Evolutionary conservation across 2,888 invertebrate genomes (phyloP).

Genomic region (Macrostomum cliftonense): DNA sequence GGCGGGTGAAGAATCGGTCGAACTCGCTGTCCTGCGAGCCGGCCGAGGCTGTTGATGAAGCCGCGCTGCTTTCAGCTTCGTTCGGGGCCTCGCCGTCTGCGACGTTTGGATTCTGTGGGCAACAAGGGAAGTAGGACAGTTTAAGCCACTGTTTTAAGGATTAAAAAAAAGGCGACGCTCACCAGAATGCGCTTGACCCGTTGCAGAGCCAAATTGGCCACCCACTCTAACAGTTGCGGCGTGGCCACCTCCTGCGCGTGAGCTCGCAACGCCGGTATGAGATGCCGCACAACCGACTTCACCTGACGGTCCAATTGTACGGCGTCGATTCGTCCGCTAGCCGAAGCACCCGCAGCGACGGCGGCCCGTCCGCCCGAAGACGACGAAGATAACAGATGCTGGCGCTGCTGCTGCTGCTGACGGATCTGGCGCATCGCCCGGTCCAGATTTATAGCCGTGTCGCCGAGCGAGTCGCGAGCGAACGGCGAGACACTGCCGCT

Average conservation of each 20-base stretch:
- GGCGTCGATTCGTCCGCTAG: constrained; percentile 16
- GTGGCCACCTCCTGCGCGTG: constrained; percentile 34
- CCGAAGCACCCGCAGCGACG: no score
- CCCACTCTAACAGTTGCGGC: constrained; percentile 22
- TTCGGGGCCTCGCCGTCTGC: no score
- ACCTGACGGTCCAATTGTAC: constrained; percentile 33
- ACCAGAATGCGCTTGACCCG: constrained; percentile 6
- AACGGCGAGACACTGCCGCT: no score
- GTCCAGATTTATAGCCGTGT: constrained; percentile 32
- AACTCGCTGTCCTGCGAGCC: constrained; percentile 18
- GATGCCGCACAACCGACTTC: constrained; percentile 32
- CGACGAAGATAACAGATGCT: no score
- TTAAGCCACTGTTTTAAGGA: no score
- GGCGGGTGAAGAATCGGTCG: constrained; percentile 32
- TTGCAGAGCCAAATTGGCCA: constrained; percentile 14
- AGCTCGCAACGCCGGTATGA: constrained; percentile 35
- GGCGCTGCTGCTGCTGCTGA: no score
- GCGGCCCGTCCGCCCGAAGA: no score
- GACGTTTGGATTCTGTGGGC: no score
- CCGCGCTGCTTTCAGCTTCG: no score
- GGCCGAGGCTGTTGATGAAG: neutral
- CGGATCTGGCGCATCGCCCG: constrained; percentile 5
- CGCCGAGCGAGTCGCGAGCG: constrained; percentile 30
- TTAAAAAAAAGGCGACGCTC: no score
- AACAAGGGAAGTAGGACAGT: no score